phyloP scores from a whole-genome alignment of 2,888 invertebrate genomes.

The Agrochola circellaris region DNA sequence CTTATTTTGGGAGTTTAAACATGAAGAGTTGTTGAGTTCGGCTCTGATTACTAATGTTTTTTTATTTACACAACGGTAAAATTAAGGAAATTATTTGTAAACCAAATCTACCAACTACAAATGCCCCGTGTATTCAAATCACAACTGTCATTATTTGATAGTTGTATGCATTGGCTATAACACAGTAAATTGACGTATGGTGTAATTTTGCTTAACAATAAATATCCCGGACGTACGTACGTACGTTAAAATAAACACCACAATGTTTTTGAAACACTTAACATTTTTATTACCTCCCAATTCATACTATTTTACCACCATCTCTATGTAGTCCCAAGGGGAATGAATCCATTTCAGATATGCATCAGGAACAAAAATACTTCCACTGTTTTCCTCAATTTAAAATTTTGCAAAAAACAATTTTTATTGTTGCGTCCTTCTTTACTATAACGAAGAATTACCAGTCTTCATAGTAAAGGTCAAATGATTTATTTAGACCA shows the following conservation, averaged over 20 bases:
- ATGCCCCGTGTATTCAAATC: too few relatives aligned
- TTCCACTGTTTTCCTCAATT: not conserved
- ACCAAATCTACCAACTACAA: too few relatives aligned
- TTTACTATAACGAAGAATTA: not conserved
- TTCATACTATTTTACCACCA: slow-evolving; percentile 16
- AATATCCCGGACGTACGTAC: too few relatives aligned
- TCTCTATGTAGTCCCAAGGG: not conserved
- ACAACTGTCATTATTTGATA: too few relatives aligned
- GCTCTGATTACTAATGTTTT: not conserved
- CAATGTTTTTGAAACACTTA: too few relatives aligned
- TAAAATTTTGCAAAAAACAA: not conserved
- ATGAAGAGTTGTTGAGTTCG: not conserved
- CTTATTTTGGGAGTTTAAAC: not conserved
- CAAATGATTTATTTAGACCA: too few relatives aligned
- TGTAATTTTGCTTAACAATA: too few relatives aligned
- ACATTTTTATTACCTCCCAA: not conserved
- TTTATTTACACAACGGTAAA: not conserved
- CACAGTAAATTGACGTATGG: too few relatives aligned
- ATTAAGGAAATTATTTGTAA: too few relatives aligned
- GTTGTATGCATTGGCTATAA: too few relatives aligned
- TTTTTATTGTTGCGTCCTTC: not conserved
- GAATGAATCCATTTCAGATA: slow-evolving; percentile 16
- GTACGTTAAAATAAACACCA: too few relatives aligned
- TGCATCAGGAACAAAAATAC: not conserved
- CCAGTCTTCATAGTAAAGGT: too few relatives aligned